phyloP scores from a whole-genome alignment of 2,797 vertebrate genomes.

The Phaenicophaeus curvirostris region DNA sequence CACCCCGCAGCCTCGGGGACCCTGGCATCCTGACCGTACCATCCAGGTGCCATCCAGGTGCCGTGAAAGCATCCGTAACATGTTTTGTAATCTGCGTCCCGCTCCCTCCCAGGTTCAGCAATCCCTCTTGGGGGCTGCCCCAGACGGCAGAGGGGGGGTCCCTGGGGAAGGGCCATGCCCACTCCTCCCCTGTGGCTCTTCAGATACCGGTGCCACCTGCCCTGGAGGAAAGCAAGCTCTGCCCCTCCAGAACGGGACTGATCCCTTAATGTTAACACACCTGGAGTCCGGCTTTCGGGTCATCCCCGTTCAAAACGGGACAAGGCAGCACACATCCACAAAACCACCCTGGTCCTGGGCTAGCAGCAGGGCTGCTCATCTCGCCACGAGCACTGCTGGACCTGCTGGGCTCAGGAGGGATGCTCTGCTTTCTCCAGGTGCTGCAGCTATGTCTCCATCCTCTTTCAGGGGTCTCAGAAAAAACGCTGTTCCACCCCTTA shows the following conservation, averaged over 20 bases:
- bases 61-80: not conserved
- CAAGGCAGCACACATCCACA: not conserved
- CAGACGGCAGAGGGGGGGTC: not conserved
- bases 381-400: not conserved
- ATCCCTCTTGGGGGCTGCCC: not conserved
- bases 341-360: not conserved
- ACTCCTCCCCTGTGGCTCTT: not conserved
- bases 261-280: not conserved
- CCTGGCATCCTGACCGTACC: not conserved
- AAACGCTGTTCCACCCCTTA: not conserved
- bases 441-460: too few relatives aligned
- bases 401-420: not conserved
- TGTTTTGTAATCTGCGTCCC: not conserved
- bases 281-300: not conserved
- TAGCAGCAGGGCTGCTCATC: not conserved
- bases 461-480: not conserved
- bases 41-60: not conserved
- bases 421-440: not conserved
- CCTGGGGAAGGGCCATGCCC: too few relatives aligned
- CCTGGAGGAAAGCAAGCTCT: not conserved
- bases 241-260: not conserved
- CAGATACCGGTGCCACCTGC: fast-evolving
- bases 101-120: not conserved
- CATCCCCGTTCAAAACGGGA: fast-evolving
- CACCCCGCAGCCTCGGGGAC: not conserved